phyloP scores from a whole-genome alignment of 2,888 invertebrate genomes.

The Drosophila rubida region DNA sequence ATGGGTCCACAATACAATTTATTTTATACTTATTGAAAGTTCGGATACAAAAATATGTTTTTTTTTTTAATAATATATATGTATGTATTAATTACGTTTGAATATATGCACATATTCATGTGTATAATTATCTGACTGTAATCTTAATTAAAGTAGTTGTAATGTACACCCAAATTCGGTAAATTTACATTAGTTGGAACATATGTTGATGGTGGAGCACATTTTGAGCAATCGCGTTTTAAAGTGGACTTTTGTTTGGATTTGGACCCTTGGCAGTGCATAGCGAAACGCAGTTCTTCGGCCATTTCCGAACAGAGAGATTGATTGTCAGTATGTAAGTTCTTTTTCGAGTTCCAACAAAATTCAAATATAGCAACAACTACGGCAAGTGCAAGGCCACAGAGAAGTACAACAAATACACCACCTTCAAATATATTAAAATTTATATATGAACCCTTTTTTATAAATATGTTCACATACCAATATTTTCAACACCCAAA shows the following conservation, averaged over 20 bases:
- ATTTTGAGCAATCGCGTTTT: conserved; percentile 91
- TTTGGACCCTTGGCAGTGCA: conserved; percentile 92
- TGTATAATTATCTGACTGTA: conserved; percentile 4
- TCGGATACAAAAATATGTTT: conserved; percentile 20
- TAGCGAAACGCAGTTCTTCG: conserved; percentile 95
- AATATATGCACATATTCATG: not conserved
- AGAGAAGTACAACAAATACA: conserved; percentile 97
- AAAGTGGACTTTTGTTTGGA: conserved; percentile 93
- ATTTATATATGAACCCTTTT: not conserved
- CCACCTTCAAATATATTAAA: conserved; percentile 87
- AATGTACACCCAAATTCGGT: conserved; percentile 80
- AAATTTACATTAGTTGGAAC: conserved; percentile 86
- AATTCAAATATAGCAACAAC: conserved; percentile 97
- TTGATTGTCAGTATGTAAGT: conserved; percentile 92
- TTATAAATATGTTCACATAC: conserved; percentile 84
- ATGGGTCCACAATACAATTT: no score
- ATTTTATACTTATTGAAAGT: conserved; percentile 15
- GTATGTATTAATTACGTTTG: not conserved
- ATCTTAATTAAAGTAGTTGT: conserved; percentile 83
- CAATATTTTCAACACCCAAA: conserved; percentile 93
- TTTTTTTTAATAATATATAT: no score
- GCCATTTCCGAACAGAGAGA: conserved; percentile 97
- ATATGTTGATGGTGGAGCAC: conserved; percentile 89
- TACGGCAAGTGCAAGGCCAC: conserved; percentile 95
- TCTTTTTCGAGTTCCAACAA: conserved; percentile 96